phyloP scores from a whole-genome alignment of 2,888 invertebrate species.

The Panzeria rudis region DNA sequence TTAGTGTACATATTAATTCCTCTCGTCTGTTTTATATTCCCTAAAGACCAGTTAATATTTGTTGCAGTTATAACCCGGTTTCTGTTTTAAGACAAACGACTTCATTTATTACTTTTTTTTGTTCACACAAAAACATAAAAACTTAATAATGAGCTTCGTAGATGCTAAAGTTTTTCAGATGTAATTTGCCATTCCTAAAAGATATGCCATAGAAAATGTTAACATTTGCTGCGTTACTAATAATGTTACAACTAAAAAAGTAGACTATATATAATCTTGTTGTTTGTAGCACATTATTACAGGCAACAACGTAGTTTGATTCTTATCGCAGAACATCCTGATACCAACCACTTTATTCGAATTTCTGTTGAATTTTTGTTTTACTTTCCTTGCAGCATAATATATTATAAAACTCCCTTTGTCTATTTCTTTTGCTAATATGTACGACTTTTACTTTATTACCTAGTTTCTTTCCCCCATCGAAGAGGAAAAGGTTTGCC shows the following conservation, averaged over 20 bases:
- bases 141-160: conserved; percentile 39
- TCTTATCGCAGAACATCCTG: conserved; percentile 46
- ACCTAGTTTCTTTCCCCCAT: conserved; percentile 28
- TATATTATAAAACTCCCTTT: conserved; percentile 47
- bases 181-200: conserved; percentile 57
- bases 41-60: conserved; percentile 68
- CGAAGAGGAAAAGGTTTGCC: conserved; percentile 70
- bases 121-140: neutral
- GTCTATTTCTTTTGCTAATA: conserved; percentile 27
- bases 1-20: conserved; percentile 32
- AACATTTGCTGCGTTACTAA: conserved; percentile 68
- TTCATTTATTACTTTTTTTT: conserved; percentile 6
- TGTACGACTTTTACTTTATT: conserved; percentile 64
- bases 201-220: conserved; percentile 51
- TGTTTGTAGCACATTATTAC: conserved; percentile 67
- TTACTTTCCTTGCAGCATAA: conserved; percentile 44
- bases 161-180: conserved; percentile 16
- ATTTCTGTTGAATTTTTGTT: conserved; percentile 10
- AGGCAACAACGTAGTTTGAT: conserved; percentile 45
- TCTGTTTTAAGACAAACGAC: conserved; percentile 17
- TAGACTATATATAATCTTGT: conserved; percentile 42
- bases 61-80: conserved; percentile 55
- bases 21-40: conserved; percentile 49
- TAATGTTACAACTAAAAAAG: conserved; percentile 35
- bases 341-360: conserved; percentile 59